Base-by-base conservation (phyloP, 1,140 invertebrate species). In the Trichomalopsis sarcophagae region DNA sequence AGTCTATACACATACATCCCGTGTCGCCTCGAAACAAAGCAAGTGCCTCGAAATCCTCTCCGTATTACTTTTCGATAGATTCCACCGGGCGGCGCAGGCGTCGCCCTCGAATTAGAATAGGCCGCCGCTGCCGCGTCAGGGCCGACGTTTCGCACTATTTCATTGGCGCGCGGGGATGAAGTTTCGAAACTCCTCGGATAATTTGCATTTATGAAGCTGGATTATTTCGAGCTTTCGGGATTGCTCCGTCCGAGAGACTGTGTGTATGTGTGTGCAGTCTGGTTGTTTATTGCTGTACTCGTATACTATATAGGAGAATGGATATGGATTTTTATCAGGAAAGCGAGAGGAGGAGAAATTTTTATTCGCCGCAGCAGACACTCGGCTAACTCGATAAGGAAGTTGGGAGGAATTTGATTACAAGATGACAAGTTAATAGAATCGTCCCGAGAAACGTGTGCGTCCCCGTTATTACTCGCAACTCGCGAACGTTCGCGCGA, bases 11-110 rank as follows among this genome's bases (percentile, higher is more conserved):
- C 86, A 21, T 13, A 14, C 74, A 71, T 88, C 87, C 86, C 82
- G 75, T 27, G 27, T 68, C 81, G 55, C 68, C 47, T 68, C 89
- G 87, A 89, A 87, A 92, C 90, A 91, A 92, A 92, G 90, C 90
- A 88, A 90, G 87, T 89, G 84, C 88, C 88, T 87, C 76, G 86
- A 87, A 89, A 90, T 90, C 87, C 89, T 88, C 89, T 88, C 89
- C 86, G 88, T 90, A 90, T 90, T 90, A 90, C 90, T 90, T 90
- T 89, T 88, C 88, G 87, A 91, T 90, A 87, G 87, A 87, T 82
- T 71, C 55, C 55, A 27, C 47, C 78, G 78, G 9, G 62, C 40
- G 7, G 9, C 33, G 33, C 10, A 44, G 50, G 13, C 55, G 36
- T 55, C 66, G 68, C 76, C 68, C 66, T 79, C 68, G 83, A 84